Conservation (phyloP, 2,113 vertebrate species). For the Climacteris rufus region DNA sequence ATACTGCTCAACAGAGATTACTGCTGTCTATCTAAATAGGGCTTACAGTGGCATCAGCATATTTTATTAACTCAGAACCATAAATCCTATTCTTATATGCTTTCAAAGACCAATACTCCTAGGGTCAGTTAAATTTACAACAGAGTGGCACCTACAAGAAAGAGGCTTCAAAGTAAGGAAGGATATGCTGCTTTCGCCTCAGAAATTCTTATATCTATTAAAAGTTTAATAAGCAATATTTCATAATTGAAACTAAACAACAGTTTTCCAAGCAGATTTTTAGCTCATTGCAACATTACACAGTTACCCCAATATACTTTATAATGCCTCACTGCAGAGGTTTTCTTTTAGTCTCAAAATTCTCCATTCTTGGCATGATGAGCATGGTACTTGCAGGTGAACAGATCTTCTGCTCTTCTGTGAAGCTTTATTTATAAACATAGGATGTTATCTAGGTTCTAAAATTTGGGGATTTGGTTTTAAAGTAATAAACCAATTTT, state of each 20-base stretch:
- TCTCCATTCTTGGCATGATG: neutral
- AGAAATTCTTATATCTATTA: neutral
- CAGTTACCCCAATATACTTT: neutral
- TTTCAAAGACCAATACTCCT: slow-evolving; percentile 50
- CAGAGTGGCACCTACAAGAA: neutral
- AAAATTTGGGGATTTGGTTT: neutral
- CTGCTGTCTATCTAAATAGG: slow-evolving; percentile 62
- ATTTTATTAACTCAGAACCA: slow-evolving; percentile 62
- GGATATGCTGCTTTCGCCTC: neutral
- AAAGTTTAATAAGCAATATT: neutral
- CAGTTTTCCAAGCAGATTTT: neutral
- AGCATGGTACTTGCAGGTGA: neutral
- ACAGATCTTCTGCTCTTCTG: neutral
- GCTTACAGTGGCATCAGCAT: slow-evolving; percentile 63
- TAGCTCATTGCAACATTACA: neutral
- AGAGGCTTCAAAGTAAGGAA: neutral
- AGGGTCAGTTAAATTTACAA: slow-evolving; percentile 59
- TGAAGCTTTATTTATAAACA: neutral
- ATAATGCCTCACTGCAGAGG: neutral
- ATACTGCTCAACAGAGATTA: slow-evolving; percentile 63
- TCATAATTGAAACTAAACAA: neutral
- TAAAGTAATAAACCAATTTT: neutral
- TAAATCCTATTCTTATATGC: slow-evolving; percentile 61
- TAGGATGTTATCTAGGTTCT: neutral
- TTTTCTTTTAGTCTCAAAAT: neutral